These are phyloP conservation scores for Meleagris gallopavo DNA, from an alignment of 2,113 vertebrate species.

Conservation along the genomic window DNA sequence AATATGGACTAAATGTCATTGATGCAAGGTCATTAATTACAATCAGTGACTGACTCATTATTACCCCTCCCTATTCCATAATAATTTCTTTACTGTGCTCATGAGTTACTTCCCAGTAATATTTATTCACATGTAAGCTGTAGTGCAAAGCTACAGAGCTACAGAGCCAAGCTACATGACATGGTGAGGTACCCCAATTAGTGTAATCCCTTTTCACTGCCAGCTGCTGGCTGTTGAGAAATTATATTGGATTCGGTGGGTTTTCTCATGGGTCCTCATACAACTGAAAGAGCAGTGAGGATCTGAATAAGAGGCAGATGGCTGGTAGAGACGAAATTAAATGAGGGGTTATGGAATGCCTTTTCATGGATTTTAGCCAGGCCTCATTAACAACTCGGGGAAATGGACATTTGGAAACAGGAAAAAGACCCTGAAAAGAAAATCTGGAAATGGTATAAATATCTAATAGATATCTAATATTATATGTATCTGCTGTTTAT, in stretches of 20 bases:
- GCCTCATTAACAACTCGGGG: background rate
- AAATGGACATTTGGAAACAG: background rate
- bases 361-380: background rate
- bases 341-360: background rate
- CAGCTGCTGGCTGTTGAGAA: background rate
- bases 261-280: background rate
- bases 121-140: background rate
- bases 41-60: background rate
- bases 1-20: background rate
- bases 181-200: background rate
- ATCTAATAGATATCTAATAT: background rate
- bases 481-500: background rate
- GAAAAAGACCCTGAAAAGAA: background rate
- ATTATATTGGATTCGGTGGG: fast-evolving
- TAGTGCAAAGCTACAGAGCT: background rate
- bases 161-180: background rate
- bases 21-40: background rate
- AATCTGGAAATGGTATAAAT: background rate
- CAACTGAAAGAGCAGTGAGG: background rate
- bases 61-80: background rate
- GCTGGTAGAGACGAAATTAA: background rate
- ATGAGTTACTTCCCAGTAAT: background rate
- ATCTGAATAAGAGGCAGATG: background rate
- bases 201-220: background rate
- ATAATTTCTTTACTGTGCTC: background rate